Percentiles rank a stretch among this genome's conserved stretches.
phyloP scores from a whole-genome alignment of 35 echinoderm and acorn worm species.

The Ptychodera flava region DNA sequence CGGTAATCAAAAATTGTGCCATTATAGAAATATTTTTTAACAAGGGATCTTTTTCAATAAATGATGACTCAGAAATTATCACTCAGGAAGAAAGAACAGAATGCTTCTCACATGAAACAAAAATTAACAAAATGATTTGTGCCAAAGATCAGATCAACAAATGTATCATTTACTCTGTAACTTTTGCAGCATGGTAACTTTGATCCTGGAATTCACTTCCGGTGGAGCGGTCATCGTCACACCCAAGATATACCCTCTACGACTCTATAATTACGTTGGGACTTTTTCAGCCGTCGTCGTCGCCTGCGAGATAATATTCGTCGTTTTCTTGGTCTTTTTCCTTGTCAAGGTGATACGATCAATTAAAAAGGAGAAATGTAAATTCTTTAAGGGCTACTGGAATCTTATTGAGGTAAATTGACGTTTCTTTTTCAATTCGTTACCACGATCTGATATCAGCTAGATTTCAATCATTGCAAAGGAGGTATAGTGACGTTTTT shows the following conservation, averaged over 20 bases:
- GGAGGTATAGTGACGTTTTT: constrained; percentile 65
- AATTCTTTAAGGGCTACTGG: constrained; percentile 73
- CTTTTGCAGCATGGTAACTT: background rate
- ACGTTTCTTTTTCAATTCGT: no score
- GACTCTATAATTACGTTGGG: background rate
- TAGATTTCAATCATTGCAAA: constrained; percentile 42
- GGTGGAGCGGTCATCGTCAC: background rate
- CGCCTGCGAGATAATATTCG: constrained; percentile 55
- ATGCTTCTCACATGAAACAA: no score
- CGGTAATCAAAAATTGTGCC: no score
- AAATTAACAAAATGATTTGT: no score
- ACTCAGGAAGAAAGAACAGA: no score
- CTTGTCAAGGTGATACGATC: constrained; percentile 45
- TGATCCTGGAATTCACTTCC: background rate
- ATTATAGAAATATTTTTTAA: no score
- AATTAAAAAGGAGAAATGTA: constrained; percentile 36
- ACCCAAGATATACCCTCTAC: background rate
- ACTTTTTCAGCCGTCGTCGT: constrained; percentile 56
- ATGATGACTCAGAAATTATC: no score
- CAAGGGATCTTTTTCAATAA: no score
- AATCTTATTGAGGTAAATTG: constrained; percentile 56
- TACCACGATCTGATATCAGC: constrained; percentile 61
- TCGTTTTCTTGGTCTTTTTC: constrained; percentile 68
- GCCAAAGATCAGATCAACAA: no score
- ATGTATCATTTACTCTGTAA: background rate